These are phyloP conservation scores for Cheiracanthium punctorium DNA, from an alignment of 2,888 invertebrate genomes.

Conservation along the genomic window DNA sequence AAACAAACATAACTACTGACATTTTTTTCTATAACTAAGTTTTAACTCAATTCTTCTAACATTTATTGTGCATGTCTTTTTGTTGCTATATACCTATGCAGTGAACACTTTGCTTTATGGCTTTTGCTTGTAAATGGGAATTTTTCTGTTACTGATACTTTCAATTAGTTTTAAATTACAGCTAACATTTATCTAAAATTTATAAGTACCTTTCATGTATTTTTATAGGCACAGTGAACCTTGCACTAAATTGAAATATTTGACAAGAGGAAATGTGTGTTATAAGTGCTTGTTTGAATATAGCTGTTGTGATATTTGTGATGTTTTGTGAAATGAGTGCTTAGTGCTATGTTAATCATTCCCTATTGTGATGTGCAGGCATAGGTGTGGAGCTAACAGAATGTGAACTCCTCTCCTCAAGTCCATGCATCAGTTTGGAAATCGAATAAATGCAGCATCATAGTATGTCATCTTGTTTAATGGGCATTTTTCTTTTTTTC, in stretches of 20 bases:
- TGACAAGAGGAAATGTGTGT: background rate
- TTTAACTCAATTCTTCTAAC: no score
- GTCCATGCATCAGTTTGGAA: conserved; percentile 56
- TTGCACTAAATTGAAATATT: conserved; percentile 3
- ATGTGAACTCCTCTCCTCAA: conserved; percentile 50
- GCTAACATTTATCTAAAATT: no score
- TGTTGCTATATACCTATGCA: background rate
- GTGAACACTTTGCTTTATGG: background rate
- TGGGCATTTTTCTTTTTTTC: background rate
- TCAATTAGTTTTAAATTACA: no score
- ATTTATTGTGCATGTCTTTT: no score
- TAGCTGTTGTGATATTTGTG: conserved; percentile 8
- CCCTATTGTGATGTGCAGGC: conserved; percentile 32
- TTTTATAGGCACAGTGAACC: background rate
- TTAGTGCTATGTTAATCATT: conserved; percentile 4
- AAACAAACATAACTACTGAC: no score
- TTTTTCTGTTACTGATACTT: no score
- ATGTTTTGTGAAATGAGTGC: conserved; percentile 26
- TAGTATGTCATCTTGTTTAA: background rate
- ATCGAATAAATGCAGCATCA: background rate
- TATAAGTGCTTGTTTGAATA: background rate
- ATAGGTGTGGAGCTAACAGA: conserved; percentile 36
- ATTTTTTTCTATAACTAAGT: no score
- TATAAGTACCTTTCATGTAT: background rate
- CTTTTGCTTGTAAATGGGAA: no score